Evolutionary conservation across 2,797 vertebrate species (phyloP), one percentile per base, ranked within the genome.

Genomic region (Gymnodraco acuticeps): DNA sequence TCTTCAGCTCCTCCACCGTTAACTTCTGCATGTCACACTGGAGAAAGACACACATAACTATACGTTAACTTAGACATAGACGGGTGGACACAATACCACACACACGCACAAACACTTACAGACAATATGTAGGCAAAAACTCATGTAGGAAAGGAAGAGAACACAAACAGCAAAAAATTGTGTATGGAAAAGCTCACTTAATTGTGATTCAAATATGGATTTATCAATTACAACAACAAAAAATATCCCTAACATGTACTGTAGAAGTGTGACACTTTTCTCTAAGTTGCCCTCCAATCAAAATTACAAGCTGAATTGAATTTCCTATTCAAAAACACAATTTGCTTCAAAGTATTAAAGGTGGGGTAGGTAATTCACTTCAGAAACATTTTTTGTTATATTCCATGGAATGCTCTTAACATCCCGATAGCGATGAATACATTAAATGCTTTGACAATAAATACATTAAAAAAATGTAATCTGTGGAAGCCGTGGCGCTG

Each of bases 21-120:
- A 99, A 90, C 92, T 99, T 99, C 94, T 99, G 98, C 98, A 99
- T 99, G 92, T 99, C 98, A 10, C 97, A 99, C 98, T 99, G 78
- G 47, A 82, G 75, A 84, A 3, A 70, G 47, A 87, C 59, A 81
- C 47, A 59, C 6, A 64, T 2, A 56, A 70, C 48, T 56, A 9
- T 61, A 73, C 46, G 56, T 83, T 77, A 76, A 70, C 6, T 14
- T 12, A 55, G 42, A 73, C 70, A 33, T 2, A 1, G 31, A 59
- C 73, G 46, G 66, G 52, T 16, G 31, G 17, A 4, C 15, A 31
- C 2, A 5, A 41, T 16, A 20, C 2, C 20, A 41, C 3, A 75
- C 5, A 42, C 60, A 46, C n/a, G 47, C 20, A 9, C 20, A 56
- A 12, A 33, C n/a, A 58, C 17, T 42, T 41, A 65, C 41, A 58